A percentile compares a stretch with the other conserved stretches of the same genome.
Evolutionary conservation across 2,113 vertebrate species (phyloP).

Genomic region (Barbus barbus): DNA sequence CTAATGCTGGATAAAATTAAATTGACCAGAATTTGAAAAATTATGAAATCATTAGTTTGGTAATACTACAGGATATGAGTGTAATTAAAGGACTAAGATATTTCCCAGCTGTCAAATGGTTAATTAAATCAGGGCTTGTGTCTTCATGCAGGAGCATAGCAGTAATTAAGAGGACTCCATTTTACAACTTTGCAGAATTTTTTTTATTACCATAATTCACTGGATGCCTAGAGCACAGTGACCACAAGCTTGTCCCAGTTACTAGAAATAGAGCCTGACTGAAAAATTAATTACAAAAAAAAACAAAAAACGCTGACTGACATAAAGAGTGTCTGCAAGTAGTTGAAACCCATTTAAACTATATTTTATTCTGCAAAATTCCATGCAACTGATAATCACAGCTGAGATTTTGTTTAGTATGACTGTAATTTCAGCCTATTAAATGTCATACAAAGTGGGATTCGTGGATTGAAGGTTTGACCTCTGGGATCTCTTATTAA

Average conservation of each 20-base stretch:
- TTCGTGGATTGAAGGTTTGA: background rate
- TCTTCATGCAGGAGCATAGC: slow-evolving; percentile 70
- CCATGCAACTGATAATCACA: background rate
- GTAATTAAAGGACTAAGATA: slow-evolving; percentile 71
- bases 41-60: background rate
- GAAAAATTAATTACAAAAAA: slow-evolving; percentile 9
- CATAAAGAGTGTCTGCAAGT: slow-evolving; percentile 9
- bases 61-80: background rate
- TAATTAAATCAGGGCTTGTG: slow-evolving; percentile 70
- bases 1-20: no score
- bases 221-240: slow-evolving; percentile 27
- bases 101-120: slow-evolving; percentile 69
- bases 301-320: background rate
- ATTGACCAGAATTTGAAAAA: background rate
- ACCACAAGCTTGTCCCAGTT: slow-evolving; percentile 43
- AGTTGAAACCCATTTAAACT: background rate
- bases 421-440: background rate
- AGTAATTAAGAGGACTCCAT: slow-evolving; percentile 70
- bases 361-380: background rate
- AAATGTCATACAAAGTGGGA: background rate
- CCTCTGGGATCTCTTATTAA: background rate
- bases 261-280: slow-evolving; percentile 32
- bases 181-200: slow-evolving; percentile 24
- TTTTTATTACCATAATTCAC: slow-evolving; percentile 49
- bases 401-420: background rate